Evolutionary conservation across 2,888 invertebrate genomes (phyloP).

Genomic region (Lobophora halterata): DNA sequence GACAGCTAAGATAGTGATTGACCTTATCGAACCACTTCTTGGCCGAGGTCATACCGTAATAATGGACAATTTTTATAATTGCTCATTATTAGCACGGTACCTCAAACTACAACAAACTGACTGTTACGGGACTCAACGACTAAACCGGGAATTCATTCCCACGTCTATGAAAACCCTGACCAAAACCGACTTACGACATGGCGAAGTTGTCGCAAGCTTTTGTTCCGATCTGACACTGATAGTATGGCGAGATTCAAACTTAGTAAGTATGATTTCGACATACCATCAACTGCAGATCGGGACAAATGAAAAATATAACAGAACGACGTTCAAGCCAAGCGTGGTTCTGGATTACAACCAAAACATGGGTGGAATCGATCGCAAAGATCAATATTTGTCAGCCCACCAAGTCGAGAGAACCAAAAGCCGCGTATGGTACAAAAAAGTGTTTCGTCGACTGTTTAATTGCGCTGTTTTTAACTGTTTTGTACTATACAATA

Average conservation of each 20-base stretch:
- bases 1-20: slow-evolving; percentile 3
- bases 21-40: background rate
- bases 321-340: slow-evolving; percentile 18
- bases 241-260: slow-evolving; percentile 10
- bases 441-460: too few species aligned
- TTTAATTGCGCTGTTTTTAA: too few species aligned
- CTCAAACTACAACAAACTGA: slow-evolving; percentile 2
- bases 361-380: slow-evolving; percentile 36
- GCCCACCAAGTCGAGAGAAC: too few species aligned
- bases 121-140: slow-evolving; percentile 4
- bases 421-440: too few species aligned
- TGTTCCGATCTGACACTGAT: slow-evolving; percentile 2
- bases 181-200: slow-evolving; percentile 2
- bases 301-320: slow-evolving; percentile 12
- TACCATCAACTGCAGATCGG: slow-evolving; percentile 22
- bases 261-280: slow-evolving; percentile 13
- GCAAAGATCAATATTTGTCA: slow-evolving; percentile 39
- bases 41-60: background rate
- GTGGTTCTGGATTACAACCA: slow-evolving; percentile 30
- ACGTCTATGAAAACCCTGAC: background rate
- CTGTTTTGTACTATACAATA: too few species aligned
- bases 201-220: background rate
- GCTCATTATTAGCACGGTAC: background rate
- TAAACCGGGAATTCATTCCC: slow-evolving; percentile 5
- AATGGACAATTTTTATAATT: slow-evolving; percentile 1